phyloP scores from a whole-genome alignment of 2,113 vertebrate genomes.

The Atherinomorus stipes region DNA sequence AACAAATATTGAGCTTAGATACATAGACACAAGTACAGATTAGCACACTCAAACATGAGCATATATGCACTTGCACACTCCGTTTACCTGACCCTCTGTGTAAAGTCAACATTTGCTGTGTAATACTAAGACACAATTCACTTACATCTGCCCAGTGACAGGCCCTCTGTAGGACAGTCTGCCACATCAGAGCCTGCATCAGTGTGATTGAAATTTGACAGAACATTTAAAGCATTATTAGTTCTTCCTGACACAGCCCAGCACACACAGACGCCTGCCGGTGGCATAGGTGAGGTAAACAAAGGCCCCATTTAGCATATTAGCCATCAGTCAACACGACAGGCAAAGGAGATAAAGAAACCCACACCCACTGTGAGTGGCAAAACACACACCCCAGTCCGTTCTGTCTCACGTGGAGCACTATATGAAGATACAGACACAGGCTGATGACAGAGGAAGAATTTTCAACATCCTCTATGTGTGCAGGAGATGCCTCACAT shows the following conservation, averaged over 20 bases:
- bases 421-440: conserved; percentile 51
- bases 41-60: conserved; percentile 17
- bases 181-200: conserved; percentile 48
- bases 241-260: conserved; percentile 65
- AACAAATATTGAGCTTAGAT: conserved; percentile 40
- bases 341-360: conserved; percentile 73
- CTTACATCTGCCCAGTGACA: conserved; percentile 57
- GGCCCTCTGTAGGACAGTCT: conserved; percentile 54
- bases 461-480: conserved; percentile 47
- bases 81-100: conserved; percentile 45
- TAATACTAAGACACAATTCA: conserved; percentile 39
- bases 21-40: conserved; percentile 21
- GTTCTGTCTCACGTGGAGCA: conserved; percentile 48
- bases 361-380: conserved; percentile 65
- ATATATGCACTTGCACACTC: conserved; percentile 21
- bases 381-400: conserved; percentile 60
- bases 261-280: conserved; percentile 52
- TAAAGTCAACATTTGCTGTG: conserved; percentile 30
- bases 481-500: conserved; percentile 54
- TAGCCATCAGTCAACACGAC: conserved; percentile 77
- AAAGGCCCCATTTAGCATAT: conserved; percentile 76
- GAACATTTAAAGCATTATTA: conserved; percentile 71
- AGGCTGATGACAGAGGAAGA: conserved; percentile 54
- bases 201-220: conserved; percentile 76
- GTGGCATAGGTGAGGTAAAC: conserved; percentile 78